phyloP scores from a whole-genome alignment of 2,888 invertebrate genomes.

The Eupithecia exiguata region DNA sequence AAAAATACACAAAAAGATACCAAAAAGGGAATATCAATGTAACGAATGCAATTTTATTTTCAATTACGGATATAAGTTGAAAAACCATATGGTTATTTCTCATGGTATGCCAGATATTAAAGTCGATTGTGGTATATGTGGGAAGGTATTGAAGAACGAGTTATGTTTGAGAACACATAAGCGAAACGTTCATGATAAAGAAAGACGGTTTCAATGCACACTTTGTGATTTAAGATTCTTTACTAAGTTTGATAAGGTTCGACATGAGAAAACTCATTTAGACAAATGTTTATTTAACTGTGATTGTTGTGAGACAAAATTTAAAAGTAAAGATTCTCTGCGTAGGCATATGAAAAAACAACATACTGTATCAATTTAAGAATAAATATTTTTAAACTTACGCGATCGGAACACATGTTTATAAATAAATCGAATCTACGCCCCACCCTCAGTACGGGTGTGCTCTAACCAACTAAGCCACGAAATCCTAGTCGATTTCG shows the following conservation, averaged over 20 bases:
- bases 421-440: no score
- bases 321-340: conserved; percentile 60
- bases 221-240: conserved; percentile 59
- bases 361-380: background rate
- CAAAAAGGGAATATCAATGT: conserved; percentile 42
- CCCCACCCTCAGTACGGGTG: no score
- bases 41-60: conserved; percentile 51
- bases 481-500: no score
- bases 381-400: no score
- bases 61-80: conserved; percentile 49
- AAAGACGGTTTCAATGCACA: conserved; percentile 53
- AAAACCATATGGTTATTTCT: conserved; percentile 50
- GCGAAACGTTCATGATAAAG: conserved; percentile 54
- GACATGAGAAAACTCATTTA: conserved; percentile 60
- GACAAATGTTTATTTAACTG: conserved; percentile 55
- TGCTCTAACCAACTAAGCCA: no score
- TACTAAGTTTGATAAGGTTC: conserved; percentile 53
- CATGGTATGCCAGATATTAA: conserved; percentile 53
- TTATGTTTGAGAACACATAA: conserved; percentile 55
- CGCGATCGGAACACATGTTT: no score
- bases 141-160: conserved; percentile 49
- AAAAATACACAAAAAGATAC: conserved; percentile 38
- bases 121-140: conserved; percentile 53
- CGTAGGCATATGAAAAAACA: conserved; percentile 53
- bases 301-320: conserved; percentile 52